Evolutionary conservation across 2,113 vertebrate genomes (phyloP).

Genomic region (Podilymbus podiceps): DNA sequence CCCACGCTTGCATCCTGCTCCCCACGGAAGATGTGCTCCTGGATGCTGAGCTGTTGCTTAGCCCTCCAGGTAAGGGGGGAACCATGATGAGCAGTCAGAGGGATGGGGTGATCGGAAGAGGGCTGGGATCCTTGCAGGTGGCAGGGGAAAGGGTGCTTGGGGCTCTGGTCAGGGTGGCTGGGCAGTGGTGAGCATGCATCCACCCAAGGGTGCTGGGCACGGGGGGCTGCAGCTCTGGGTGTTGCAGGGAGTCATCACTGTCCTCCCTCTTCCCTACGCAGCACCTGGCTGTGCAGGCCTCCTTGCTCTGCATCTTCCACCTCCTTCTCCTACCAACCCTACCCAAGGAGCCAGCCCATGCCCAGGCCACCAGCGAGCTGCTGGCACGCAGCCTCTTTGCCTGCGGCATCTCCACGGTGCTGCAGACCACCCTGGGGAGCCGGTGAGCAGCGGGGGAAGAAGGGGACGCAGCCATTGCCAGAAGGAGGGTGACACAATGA

Average conservation of each 20-base stretch:
- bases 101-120: background rate
- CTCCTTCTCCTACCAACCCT: slow-evolving; percentile 70
- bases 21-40: background rate
- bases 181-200: background rate
- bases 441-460: slow-evolving; percentile 63
- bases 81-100: rapidly evolving
- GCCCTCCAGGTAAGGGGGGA: slow-evolving; percentile 73
- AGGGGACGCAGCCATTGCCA: background rate
- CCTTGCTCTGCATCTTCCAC: slow-evolving; percentile 76
- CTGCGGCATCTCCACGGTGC: slow-evolving; percentile 78
- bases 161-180: background rate
- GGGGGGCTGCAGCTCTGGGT: background rate
- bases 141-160: background rate
- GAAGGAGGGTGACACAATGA: background rate
- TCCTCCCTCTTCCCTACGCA: background rate
- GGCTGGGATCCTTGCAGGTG: background rate
- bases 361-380: slow-evolving; percentile 49
- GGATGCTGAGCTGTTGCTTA: slow-evolving; percentile 71
- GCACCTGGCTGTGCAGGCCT: slow-evolving; percentile 81
- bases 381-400: slow-evolving; percentile 80
- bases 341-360: slow-evolving; percentile 1
- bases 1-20: background rate
- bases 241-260: background rate
- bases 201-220: too few relatives aligned
- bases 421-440: slow-evolving; percentile 81